phyloP scores from a whole-genome alignment of 2,888 invertebrate genomes.

The Euclidia mi region DNA sequence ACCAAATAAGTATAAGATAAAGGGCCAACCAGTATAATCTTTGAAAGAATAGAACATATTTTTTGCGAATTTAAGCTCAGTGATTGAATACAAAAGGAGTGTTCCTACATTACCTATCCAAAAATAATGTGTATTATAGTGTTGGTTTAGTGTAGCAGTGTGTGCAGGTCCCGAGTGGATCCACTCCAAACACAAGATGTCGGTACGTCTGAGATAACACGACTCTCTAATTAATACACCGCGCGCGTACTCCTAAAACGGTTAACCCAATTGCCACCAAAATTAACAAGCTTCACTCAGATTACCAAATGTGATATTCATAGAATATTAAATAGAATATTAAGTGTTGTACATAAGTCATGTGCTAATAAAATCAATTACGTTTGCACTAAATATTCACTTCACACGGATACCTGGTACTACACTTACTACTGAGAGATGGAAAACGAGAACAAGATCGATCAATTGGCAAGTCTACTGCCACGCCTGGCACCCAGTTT shows the following conservation, averaged over 20 bases:
- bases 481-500: too few species aligned
- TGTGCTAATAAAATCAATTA: constrained; percentile 30
- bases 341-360: constrained; percentile 39
- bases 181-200: constrained; percentile 15
- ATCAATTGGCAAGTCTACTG: too few species aligned
- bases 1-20: too few species aligned
- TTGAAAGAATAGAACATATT: too few species aligned
- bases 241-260: constrained; percentile 40
- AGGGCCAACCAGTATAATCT: too few species aligned
- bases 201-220: constrained; percentile 35
- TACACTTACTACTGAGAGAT: too few species aligned
- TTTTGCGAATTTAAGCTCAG: too few species aligned
- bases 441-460: too few species aligned
- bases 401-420: too few species aligned
- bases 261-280: constrained; percentile 51
- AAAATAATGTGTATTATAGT: background rate
- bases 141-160: background rate
- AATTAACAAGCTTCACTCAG: constrained; percentile 46
- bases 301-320: constrained; percentile 48
- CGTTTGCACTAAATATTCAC: too few species aligned
- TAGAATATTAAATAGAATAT: constrained; percentile 44
- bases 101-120: too few species aligned
- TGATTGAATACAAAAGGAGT: too few species aligned
- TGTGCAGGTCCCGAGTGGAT: constrained; percentile 1
- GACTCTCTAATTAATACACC: constrained; percentile 47